Percentiles rank a stretch among this genome's conserved stretches.
These are phyloP conservation scores for Oreochromis aureus DNA, from an alignment of 2,113 vertebrate species.

Conservation along the genomic window DNA sequence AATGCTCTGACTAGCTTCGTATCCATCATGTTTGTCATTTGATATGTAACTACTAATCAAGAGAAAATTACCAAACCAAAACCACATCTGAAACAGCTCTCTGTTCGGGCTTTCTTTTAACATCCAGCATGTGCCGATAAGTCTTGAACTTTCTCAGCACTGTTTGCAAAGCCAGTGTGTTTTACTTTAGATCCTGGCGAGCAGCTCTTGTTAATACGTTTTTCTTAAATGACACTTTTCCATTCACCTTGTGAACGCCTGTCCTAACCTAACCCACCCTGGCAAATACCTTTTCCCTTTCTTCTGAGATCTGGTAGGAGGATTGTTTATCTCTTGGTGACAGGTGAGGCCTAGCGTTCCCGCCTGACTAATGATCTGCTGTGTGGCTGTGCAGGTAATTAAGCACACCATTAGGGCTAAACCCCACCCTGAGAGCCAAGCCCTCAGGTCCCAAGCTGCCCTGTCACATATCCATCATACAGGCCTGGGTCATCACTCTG, in stretches of 20 bases:
- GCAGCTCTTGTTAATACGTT: not conserved
- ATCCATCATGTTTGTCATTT: conserved; percentile 18
- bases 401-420: conserved; percentile 74
- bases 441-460: conserved; percentile 48
- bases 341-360: conserved; percentile 55
- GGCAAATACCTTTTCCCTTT: not conserved
- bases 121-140: not conserved
- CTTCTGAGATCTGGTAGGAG: conserved; percentile 37
- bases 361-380: conserved; percentile 71
- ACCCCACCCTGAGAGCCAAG: conserved; percentile 58
- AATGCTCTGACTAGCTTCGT: not conserved
- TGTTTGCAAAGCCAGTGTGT: not conserved
- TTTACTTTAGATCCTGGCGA: not conserved
- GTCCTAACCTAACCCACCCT: not conserved
- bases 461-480: conserved; percentile 72
- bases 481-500: conserved; percentile 57
- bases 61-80: not conserved
- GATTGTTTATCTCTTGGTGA: conserved; percentile 67
- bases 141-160: not conserved
- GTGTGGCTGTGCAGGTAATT: conserved; percentile 73
- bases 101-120: not conserved
- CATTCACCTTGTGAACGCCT: not conserved
- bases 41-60: conserved; percentile 25
- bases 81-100: not conserved
- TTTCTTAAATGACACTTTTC: not conserved